Conservation (phyloP, 2,888 invertebrate genomes). For the Cheiracanthium punctorium region DNA sequence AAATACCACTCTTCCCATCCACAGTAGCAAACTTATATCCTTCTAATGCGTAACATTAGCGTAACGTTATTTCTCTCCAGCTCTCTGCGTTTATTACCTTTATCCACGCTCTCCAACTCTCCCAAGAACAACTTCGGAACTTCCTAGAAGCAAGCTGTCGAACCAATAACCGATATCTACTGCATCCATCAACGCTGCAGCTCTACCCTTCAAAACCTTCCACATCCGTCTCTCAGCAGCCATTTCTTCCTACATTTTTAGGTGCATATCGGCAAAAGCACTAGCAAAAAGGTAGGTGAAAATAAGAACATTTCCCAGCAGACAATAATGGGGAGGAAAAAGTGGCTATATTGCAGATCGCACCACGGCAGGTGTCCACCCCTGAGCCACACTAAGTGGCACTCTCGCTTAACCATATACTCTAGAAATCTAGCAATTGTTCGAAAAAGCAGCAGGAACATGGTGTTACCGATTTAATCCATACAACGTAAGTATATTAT, state of each 20-base stretch:
- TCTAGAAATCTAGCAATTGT: background rate
- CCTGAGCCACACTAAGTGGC: slow-evolving; percentile 51
- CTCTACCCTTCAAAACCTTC: background rate
- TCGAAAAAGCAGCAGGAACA: background rate
- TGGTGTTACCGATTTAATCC: background rate
- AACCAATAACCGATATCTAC: slow-evolving; percentile 16
- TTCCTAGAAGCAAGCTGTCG: slow-evolving; percentile 15
- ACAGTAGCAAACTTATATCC: background rate
- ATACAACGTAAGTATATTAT: background rate
- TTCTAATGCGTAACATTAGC: background rate
- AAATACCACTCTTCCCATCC: too few relatives aligned
- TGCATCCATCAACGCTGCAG: background rate
- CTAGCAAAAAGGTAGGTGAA: slow-evolving; percentile 25
- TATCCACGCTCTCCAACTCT: background rate
- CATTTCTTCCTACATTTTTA: background rate
- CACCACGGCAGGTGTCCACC: slow-evolving; percentile 59
- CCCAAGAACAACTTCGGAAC: background rate
- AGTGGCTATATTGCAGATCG: slow-evolving; percentile 14
- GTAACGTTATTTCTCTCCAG: background rate
- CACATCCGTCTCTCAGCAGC: background rate
- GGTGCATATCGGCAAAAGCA: slow-evolving; percentile 35
- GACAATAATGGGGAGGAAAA: slow-evolving; percentile 38
- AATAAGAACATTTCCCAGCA: background rate
- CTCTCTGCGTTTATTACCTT: slow-evolving; percentile 4
- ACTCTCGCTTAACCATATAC: background rate